These are phyloP conservation scores for Chloebia gouldiae DNA, from an alignment of 2,113 vertebrate genomes.

Conservation along the genomic window DNA sequence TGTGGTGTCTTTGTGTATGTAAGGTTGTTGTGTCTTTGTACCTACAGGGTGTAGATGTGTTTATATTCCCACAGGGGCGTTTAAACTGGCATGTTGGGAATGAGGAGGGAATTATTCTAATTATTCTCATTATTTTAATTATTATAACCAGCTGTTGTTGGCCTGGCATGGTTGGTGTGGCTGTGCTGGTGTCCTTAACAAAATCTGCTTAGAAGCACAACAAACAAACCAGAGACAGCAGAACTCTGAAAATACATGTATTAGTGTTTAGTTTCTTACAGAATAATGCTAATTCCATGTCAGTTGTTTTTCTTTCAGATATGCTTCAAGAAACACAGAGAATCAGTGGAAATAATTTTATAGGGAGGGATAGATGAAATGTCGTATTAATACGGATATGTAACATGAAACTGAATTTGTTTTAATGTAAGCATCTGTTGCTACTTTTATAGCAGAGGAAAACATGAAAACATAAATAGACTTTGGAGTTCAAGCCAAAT, in stretches of 20 bases:
- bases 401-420: not conserved
- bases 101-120: not conserved
- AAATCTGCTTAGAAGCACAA: not conserved
- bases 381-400: not conserved
- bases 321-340: not conserved
- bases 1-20: not conserved
- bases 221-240: not conserved
- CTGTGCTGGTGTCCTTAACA: not conserved
- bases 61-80: rapidly evolving
- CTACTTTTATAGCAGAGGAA: not conserved
- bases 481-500: not conserved
- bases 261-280: not conserved
- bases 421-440: not conserved
- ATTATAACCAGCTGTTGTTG: not conserved
- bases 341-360: not conserved
- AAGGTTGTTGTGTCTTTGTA: not conserved
- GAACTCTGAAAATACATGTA: not conserved
- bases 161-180: not conserved
- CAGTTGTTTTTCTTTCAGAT: not conserved
- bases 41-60: not conserved
- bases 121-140: not conserved
- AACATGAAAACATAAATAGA: not conserved
- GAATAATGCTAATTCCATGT: not conserved
- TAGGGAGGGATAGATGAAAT: not conserved
- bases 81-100: not conserved